A percentile compares a stretch with the other conserved stretches of the same genome.
These are phyloP conservation scores for Drosophila nasuta DNA, from an alignment of 1,140 invertebrate species.

Conservation along the genomic window DNA sequence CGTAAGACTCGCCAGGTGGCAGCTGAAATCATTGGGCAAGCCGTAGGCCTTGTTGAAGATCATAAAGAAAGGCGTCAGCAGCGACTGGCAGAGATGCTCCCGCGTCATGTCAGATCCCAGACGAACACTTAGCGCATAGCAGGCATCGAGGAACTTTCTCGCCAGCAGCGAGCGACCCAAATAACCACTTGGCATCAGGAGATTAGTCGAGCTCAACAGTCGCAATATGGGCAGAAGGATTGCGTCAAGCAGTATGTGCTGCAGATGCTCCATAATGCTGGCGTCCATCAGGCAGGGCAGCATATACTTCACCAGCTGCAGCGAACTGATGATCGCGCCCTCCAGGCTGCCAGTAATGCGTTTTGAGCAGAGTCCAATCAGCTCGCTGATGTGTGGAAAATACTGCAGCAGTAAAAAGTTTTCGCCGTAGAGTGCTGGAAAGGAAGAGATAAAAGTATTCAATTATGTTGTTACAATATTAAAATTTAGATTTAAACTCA, in stretches of 20 bases:
- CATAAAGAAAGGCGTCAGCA: slow-evolving; percentile 92
- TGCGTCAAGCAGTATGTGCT: slow-evolving; percentile 90
- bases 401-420: slow-evolving; percentile 96
- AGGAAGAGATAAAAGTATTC: neutral
- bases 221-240: slow-evolving; percentile 92
- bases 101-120: slow-evolving; percentile 94
- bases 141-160: slow-evolving; percentile 92
- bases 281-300: slow-evolving; percentile 93
- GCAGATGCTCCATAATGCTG: slow-evolving; percentile 93
- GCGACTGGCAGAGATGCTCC: slow-evolving; percentile 90
- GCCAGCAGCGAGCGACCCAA: slow-evolving; percentile 90
- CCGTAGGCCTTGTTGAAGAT: slow-evolving; percentile 93
- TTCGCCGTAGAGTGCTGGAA: slow-evolving; percentile 65
- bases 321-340: slow-evolving; percentile 94
- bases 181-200: slow-evolving; percentile 92
- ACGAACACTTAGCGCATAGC: slow-evolving; percentile 91
- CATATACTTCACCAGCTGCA: slow-evolving; percentile 92
- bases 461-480: neutral
- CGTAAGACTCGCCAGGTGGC: slow-evolving; percentile 61
- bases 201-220: slow-evolving; percentile 89
- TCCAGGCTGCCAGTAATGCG: slow-evolving; percentile 93
- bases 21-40: slow-evolving; percentile 87
- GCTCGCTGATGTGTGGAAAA: slow-evolving; percentile 95
- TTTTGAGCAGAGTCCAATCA: slow-evolving; percentile 90
- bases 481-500: slow-evolving; percentile 65